A percentile compares a stretch with the other conserved stretches of the same genome.
Evolutionary conservation across 1,140 invertebrate genomes (phyloP).

Genomic region (Streblospio benedicti): DNA sequence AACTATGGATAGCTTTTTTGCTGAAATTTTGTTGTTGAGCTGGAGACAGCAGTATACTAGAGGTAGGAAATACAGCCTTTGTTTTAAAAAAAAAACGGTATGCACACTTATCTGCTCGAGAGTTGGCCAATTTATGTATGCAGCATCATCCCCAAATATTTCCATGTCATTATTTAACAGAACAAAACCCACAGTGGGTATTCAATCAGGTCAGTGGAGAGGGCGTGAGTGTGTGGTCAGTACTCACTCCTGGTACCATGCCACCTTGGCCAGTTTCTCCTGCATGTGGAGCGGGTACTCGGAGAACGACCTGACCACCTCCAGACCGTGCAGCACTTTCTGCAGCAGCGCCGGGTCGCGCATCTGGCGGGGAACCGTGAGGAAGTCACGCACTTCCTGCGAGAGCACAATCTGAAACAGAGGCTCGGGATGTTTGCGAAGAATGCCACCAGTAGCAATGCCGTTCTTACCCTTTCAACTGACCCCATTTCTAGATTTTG

Average conservation of each 20-base stretch:
- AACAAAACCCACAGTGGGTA: no score
- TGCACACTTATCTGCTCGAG: no score
- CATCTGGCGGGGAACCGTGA: neutral
- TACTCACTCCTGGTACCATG: slow-evolving; percentile 39
- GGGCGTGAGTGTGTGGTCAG: no score
- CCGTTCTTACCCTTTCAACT: neutral
- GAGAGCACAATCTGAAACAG: neutral
- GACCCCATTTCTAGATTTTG: slow-evolving; percentile 5
- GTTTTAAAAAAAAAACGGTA: no score
- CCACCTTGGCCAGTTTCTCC: slow-evolving; percentile 31
- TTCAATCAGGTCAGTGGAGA: no score
- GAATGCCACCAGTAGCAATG: neutral
- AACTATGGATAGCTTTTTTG: no score
- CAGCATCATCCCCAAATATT: no score
- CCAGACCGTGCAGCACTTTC: slow-evolving; percentile 30
- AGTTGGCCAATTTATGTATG: no score
- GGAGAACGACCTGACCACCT: slow-evolving; percentile 29
- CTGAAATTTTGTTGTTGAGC: no score
- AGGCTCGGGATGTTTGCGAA: slow-evolving; percentile 20
- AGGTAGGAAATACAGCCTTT: no score
- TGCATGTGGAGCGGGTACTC: slow-evolving; percentile 37
- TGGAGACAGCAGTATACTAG: no score
- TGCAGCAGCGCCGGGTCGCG: neutral
- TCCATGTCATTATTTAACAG: no score
- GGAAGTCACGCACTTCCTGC: neutral